A percentile compares a stretch with the other conserved stretches of the same genome.
Evolutionary conservation across 2,888 invertebrate genomes (phyloP).

Genomic region (Andrena dorsata): DNA sequence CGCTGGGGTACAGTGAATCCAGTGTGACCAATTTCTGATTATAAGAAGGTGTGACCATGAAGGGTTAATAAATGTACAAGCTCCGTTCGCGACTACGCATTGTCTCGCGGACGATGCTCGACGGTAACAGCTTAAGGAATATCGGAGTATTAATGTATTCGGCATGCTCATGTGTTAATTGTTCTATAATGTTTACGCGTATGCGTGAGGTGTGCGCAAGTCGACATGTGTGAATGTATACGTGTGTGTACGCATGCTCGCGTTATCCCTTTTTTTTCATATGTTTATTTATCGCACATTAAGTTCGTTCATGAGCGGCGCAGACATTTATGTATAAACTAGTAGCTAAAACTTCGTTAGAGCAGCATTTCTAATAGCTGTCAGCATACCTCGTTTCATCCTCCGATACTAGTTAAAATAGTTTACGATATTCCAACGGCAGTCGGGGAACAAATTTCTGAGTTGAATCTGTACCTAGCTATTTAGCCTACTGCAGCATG

Average conservation of each 20-base stretch:
- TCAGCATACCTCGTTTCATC: conserved; percentile 22
- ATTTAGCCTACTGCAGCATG: conserved; percentile 81
- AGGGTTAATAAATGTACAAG: background rate
- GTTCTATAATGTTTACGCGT: conserved; percentile 56
- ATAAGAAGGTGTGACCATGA: too few relatives aligned
- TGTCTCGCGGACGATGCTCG: conserved; percentile 7
- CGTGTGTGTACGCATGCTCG: conserved; percentile 64
- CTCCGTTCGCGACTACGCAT: background rate
- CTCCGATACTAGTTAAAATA: conserved; percentile 34
- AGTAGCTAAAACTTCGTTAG: conserved; percentile 45
- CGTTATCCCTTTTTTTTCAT: conserved; percentile 52
- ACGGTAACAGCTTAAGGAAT: conserved; percentile 51
- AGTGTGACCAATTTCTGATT: too few relatives aligned
- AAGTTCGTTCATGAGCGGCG: conserved; percentile 36
- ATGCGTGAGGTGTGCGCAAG: conserved; percentile 30
- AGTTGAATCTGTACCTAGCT: conserved; percentile 64
- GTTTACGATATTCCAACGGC: conserved; percentile 9
- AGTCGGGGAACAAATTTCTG: conserved; percentile 25
- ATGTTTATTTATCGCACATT: conserved; percentile 64
- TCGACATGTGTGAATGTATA: conserved; percentile 35
- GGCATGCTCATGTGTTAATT: conserved; percentile 68
- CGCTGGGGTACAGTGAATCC: too few relatives aligned
- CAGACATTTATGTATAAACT: conserved; percentile 50
- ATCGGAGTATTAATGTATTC: conserved; percentile 55
- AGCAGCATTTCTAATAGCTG: conserved; percentile 51